Base-by-base conservation (phyloP, 2,888 invertebrate genomes). In the Mylabris sibirica region DNA sequence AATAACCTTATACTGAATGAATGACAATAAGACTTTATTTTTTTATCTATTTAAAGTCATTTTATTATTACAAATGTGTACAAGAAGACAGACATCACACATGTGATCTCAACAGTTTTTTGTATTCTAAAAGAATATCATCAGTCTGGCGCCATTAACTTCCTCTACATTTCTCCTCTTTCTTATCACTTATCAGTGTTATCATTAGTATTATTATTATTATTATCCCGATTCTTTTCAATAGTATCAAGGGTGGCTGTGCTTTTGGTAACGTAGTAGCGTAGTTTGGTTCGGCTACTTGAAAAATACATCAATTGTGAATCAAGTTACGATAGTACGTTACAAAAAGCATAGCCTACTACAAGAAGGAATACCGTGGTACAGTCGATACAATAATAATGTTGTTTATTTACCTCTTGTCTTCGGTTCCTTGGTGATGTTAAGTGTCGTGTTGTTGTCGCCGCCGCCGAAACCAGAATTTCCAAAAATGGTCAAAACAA, bases 31-130 rank as follows among this genome's bases (percentile, higher is more conserved):
- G 44, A 44, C n/a, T n/a, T 44, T 44, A 44, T 17, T n/a, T 8
- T 2, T 4, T 44, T 12, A 14, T 9, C 9, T 5, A 8, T 34
- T 3, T 34, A 41, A 57, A 59, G 38, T 41, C n/a, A 30, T 22
- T 34, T 67, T 68, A 38, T 67, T 67, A 68, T 68, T 68, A 64
- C 67, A 68, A 68, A 62, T 64, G 67, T 57, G 59, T 68, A 67
- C 30, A 59, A 60, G 34, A 66, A 4, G 66, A 61, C 66, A 30
- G 30, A 62, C 66, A n/a, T n/a, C n/a, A 62, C 62, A 66, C 59
- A 62, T 62, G 57, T 62, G 57, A 62, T 67, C 67, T 41, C 6
- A 11, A 63, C 63, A 63, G 34, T 67, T 63, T 49, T 59, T 12
- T 12, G 44, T 0, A n/a, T 4, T 12, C 6, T 14, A 12, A 17